Evolutionary conservation across 2,797 vertebrate genomes (phyloP).

Genomic region (Myotis myotis): DNA sequence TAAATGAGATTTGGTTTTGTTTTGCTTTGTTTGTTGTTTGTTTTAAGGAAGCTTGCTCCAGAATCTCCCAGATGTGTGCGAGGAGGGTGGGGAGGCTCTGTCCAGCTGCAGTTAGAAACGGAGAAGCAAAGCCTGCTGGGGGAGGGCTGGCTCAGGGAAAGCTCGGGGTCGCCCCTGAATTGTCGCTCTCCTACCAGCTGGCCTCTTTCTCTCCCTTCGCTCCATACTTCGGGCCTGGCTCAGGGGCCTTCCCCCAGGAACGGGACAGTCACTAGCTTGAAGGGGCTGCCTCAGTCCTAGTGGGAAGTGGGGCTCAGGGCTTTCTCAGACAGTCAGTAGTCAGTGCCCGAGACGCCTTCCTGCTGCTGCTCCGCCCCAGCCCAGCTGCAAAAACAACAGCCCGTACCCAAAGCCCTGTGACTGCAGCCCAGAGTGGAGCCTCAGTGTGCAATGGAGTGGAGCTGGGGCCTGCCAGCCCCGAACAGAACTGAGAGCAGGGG

Average conservation of each 20-base stretch:
- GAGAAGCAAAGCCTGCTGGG: not conserved
- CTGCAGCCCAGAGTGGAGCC: conserved; percentile 42
- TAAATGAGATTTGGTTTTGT: not conserved
- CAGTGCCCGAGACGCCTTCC: conserved; percentile 58
- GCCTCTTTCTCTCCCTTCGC: not conserved
- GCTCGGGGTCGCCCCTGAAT: not conserved
- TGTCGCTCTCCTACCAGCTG: not conserved
- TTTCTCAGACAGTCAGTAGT: conserved; percentile 74
- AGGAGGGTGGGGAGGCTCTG: not conserved
- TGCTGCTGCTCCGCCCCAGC: conserved; percentile 67
- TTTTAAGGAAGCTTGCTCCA: conserved; percentile 60
- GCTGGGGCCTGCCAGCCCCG: not conserved
- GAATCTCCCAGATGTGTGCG: conserved; percentile 42
- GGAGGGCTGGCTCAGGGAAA: not conserved
- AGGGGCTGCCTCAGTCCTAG: conserved; percentile 24
- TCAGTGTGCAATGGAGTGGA: not conserved
- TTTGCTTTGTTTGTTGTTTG: conserved; percentile 53
- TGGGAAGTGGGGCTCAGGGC: conserved; percentile 72
- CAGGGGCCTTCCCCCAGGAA: conserved; percentile 17
- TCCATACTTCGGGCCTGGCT: not conserved
- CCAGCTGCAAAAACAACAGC: conserved; percentile 82
- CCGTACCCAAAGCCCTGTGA: conserved; percentile 67
- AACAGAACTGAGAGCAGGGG: not conserved
- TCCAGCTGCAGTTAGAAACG: conserved; percentile 16
- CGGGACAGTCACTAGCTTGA: not conserved